Evolutionary conservation across 1,140 invertebrate species (phyloP).

Genomic region (Drosophila takahashii): DNA sequence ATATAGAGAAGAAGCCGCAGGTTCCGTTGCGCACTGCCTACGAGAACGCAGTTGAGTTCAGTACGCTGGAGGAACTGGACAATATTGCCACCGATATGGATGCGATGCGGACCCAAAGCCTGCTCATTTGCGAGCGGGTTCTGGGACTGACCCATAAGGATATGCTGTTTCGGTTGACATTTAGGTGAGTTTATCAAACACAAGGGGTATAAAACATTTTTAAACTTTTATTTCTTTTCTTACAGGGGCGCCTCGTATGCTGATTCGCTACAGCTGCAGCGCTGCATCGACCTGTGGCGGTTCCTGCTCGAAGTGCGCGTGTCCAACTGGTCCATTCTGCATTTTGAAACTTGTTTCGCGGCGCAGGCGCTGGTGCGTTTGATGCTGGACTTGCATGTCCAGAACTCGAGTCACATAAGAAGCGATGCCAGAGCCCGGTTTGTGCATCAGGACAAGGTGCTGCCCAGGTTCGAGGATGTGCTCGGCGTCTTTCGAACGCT

Average conservation of each 20-base stretch:
- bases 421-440: constrained; percentile 59
- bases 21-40: constrained; percentile 87
- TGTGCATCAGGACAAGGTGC: constrained; percentile 64
- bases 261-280: constrained; percentile 92
- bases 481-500: constrained; percentile 87
- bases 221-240: neutral
- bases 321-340: constrained; percentile 90
- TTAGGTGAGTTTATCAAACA: constrained; percentile 11
- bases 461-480: constrained; percentile 90
- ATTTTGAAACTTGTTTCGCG: constrained; percentile 91
- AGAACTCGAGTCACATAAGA: constrained; percentile 85
- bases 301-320: constrained; percentile 92
- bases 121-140: constrained; percentile 93
- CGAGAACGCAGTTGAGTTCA: constrained; percentile 89
- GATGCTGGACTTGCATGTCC: constrained; percentile 91
- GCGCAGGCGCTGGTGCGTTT: constrained; percentile 91
- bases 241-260: constrained; percentile 93
- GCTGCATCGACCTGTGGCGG: constrained; percentile 94
- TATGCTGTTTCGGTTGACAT: constrained; percentile 90
- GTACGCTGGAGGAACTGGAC: constrained; percentile 89
- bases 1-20: constrained; percentile 86
- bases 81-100: constrained; percentile 91
- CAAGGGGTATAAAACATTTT: no score
- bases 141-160: constrained; percentile 93
- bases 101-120: constrained; percentile 92